These are phyloP conservation scores for Alexandromys fortis DNA, from an alignment of 2,113 vertebrate genomes.

Conservation along the genomic window DNA sequence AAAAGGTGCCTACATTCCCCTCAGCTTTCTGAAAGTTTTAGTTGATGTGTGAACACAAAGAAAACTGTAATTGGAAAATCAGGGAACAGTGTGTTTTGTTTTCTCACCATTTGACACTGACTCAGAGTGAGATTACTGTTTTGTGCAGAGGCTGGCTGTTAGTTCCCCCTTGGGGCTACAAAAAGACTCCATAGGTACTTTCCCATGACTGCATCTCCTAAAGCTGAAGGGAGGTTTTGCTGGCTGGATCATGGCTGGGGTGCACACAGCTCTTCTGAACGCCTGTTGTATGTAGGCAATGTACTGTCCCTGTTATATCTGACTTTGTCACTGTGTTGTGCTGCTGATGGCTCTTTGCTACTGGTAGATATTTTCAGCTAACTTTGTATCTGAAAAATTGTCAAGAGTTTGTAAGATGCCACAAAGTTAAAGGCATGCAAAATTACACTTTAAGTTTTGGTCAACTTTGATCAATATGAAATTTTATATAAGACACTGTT, in stretches of 20 bases:
- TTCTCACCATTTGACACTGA: not conserved
- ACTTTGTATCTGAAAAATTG: constrained; percentile 20
- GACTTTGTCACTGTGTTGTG: not conserved
- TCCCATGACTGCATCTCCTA: not conserved
- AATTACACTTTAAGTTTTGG: constrained; percentile 20
- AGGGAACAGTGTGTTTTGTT: not conserved
- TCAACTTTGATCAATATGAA: constrained; percentile 18
- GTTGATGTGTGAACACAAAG: not conserved
- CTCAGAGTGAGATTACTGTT: not conserved
- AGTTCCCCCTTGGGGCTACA: not conserved
- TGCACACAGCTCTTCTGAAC: not conserved
- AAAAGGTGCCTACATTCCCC: not conserved
- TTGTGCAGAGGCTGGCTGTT: not conserved
- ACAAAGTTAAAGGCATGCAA: constrained; percentile 30
- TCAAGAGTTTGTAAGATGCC: constrained; percentile 16
- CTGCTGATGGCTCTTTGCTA: constrained; percentile 39
- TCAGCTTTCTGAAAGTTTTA: not conserved
- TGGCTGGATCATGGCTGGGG: not conserved
- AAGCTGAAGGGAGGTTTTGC: not conserved
- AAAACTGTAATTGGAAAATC: not conserved
- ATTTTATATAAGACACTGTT: constrained; percentile 2
- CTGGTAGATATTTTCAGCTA: constrained; percentile 16
- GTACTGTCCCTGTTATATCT: not conserved
- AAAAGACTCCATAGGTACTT: accelerated
- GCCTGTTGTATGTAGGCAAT: not conserved